A percentile compares a stretch with the other conserved stretches of the same genome.
These are phyloP conservation scores for Erinaceus europaeus DNA, from an alignment of 2,113 vertebrate species.

Conservation along the genomic window DNA sequence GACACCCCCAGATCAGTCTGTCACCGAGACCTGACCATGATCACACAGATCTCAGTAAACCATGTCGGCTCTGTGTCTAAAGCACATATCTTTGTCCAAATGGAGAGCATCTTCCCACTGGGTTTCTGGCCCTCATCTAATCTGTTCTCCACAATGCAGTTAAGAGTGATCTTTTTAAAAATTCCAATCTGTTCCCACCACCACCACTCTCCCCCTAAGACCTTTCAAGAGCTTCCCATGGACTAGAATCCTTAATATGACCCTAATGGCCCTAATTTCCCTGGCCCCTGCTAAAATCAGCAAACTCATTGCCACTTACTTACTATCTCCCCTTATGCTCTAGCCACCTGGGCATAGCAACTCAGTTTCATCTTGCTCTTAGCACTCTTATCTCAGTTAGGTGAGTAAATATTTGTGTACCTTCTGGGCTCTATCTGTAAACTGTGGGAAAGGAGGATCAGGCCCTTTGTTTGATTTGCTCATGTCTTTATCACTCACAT, in stretches of 20 bases:
- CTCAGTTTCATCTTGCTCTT: not conserved
- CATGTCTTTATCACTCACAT: not conserved
- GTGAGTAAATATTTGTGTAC: not conserved
- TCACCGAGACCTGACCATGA: not conserved
- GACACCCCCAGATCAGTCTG: not conserved
- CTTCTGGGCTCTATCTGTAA: not conserved
- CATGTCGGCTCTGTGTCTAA: not conserved
- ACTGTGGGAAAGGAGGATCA: not conserved
- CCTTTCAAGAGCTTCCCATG: conserved; percentile 54
- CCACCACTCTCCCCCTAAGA: not conserved
- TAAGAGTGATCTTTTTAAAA: conserved; percentile 71
- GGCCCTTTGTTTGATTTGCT: not conserved
- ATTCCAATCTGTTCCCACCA: conserved; percentile 70
- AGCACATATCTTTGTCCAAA: not conserved
- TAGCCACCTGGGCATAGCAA: not conserved
- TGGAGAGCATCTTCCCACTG: not conserved
- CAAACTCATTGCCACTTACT: not conserved
- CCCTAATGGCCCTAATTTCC: not conserved
- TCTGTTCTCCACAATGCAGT: not conserved
- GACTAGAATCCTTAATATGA: not conserved
- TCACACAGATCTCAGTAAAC: not conserved
- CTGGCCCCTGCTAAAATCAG: not conserved
- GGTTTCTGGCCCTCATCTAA: conserved; percentile 1
- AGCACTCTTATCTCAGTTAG: not conserved
- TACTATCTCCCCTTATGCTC: not conserved